Evolutionary conservation across 1,140 invertebrate species (phyloP).

Genomic region (Drosophila ficusphila): DNA sequence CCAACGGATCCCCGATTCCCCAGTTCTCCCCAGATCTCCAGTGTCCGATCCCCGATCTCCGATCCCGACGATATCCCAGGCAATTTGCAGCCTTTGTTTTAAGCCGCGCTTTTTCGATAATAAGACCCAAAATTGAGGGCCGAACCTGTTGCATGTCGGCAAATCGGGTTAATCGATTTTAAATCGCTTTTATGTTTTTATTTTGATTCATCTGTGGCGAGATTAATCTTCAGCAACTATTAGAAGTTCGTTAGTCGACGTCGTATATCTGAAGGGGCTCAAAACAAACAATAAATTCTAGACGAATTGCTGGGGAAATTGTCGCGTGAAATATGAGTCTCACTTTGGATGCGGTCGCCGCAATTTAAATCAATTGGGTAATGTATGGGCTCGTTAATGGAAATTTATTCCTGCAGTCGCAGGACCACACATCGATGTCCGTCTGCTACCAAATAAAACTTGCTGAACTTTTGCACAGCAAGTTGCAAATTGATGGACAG

Average conservation of each 20-base stretch:
- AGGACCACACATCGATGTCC: slow-evolving; percentile 40
- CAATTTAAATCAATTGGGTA: slow-evolving; percentile 82
- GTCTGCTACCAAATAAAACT: slow-evolving; percentile 69
- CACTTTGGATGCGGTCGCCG: slow-evolving; percentile 60
- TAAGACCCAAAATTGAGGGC: slow-evolving; percentile 57
- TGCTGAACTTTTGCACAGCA: slow-evolving; percentile 71
- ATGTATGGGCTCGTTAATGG: slow-evolving; percentile 76
- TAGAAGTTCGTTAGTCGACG: slow-evolving; percentile 69
- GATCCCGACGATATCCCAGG: slow-evolving; percentile 7
- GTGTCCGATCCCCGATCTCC: neutral
- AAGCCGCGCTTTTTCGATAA: slow-evolving; percentile 75
- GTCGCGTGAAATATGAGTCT: slow-evolving; percentile 73
- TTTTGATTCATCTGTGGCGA: slow-evolving; percentile 62
- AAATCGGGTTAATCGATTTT: slow-evolving; percentile 84
- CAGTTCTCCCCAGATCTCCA: neutral
- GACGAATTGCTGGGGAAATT: slow-evolving; percentile 3
- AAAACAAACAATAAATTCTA: slow-evolving; percentile 37
- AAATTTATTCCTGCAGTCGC: slow-evolving; percentile 74
- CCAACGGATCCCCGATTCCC: slow-evolving; percentile 17
- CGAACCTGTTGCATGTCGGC: slow-evolving; percentile 82
- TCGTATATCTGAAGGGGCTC: neutral
- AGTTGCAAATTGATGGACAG: slow-evolving; percentile 80
- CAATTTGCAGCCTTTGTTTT: slow-evolving; percentile 79
- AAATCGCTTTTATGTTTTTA: slow-evolving; percentile 83
- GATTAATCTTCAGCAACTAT: slow-evolving; percentile 66